Evolutionary conservation across 2,888 invertebrate genomes (phyloP), one percentile per base, ranked within the genome.

Genomic region (Alviniconcha strummeri): DNA sequence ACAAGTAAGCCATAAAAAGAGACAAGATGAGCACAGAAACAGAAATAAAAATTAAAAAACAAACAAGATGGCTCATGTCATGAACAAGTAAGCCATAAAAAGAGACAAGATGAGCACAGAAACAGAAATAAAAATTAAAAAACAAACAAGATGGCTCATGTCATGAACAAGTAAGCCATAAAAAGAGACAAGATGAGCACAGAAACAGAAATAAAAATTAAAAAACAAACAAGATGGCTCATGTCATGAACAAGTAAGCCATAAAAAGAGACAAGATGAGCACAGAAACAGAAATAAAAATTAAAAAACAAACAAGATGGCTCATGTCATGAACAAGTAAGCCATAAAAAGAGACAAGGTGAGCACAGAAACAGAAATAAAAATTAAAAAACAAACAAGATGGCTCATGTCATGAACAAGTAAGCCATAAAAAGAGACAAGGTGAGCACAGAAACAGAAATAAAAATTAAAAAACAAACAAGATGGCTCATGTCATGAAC

Each of bases 391-490:
- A 13, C 9, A 60, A 13, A 60, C 60, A 60, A 60, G 4, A 13
- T 11, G 60, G 4, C 60, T 60, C 60, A 77, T 4, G 19, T 60
- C 19, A 77, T 77, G 57, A 77, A 57, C 17, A 77, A 17, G 13
- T 77, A 77, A 19, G 77, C 19, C 19, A 77, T 19, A 17, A 77
- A 77, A 13, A 52, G 8, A 17, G 64, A 64, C 64, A 79, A 52
- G 75, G 60, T 17, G 15, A 81, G 60, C 64, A 83, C 71, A 15
- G 67, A 67, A n/a, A 71, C 17, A 7, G 71, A 78, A 19, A 82
- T 52, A 60, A 60, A 8, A 60, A 4, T 3, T 13, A 60, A 60
- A 60, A 11, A 60, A 13, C 9, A 60, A 13, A 60, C 60, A 60
- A 60, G 4, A 13, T 11, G 60, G 4, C 60, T 60, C 60, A 77